Conservation (phyloP, 2,888 invertebrate species). For the Acanthosepion lycidas region DNA sequence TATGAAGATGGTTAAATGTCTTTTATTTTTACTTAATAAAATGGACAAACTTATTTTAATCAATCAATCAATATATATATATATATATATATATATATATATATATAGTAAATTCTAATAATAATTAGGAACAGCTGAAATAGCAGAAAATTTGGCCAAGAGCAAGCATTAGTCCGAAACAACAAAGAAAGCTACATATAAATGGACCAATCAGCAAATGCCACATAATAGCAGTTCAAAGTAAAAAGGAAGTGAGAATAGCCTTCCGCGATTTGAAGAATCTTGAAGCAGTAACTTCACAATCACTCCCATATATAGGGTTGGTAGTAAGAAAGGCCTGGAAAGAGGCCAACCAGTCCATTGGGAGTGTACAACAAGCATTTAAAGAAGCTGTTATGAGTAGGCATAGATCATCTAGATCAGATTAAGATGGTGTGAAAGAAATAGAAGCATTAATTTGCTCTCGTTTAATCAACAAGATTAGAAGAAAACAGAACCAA, state of each 20-base stretch:
- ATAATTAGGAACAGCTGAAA: not conserved
- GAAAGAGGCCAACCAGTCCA: not conserved
- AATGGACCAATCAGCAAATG: slow-evolving; percentile 6
- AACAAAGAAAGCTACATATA: not conserved
- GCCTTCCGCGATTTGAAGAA: not conserved
- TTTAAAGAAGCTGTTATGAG: not conserved
- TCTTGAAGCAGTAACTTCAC: no score
- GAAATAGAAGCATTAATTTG: not conserved
- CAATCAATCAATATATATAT: no score
- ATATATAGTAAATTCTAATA: not conserved
- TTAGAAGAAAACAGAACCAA: not conserved
- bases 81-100: no score
- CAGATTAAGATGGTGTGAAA: not conserved
- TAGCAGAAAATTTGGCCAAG: not conserved
- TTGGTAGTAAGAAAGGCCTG: not conserved
- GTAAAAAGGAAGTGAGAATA: not conserved
- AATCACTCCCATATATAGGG: not conserved
- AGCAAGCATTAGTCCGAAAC: not conserved
- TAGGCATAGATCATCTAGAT: not conserved
- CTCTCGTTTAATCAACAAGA: not conserved
- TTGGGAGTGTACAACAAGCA: not conserved
- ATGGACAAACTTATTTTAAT: no score
- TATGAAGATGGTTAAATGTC: no score
- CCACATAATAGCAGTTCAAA: not conserved
- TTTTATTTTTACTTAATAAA: no score